phyloP scores from a whole-genome alignment of 1,140 invertebrate species.

The Orchesella cincta region DNA sequence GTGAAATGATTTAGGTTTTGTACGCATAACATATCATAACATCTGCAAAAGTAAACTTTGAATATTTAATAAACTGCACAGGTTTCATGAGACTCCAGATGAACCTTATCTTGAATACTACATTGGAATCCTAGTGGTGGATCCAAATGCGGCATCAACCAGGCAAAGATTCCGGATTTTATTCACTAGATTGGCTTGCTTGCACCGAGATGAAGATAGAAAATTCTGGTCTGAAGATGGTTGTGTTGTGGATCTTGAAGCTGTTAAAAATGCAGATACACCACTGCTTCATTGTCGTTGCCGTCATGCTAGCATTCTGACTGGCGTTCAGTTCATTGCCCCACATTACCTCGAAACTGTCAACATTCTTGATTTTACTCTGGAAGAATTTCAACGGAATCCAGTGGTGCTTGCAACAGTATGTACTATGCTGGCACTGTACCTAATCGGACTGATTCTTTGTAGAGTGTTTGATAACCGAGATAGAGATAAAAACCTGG shows the following conservation, averaged over 20 bases:
- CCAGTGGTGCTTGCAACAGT: slow-evolving; percentile 31
- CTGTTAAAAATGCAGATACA: too few relatives aligned
- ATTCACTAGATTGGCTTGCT: slow-evolving; percentile 25
- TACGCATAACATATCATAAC: too few relatives aligned
- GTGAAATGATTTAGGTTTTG: too few relatives aligned
- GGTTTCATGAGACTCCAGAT: too few relatives aligned
- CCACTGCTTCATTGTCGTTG: slow-evolving; percentile 10
- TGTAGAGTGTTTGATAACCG: slow-evolving; percentile 30
- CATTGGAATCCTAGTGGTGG: background rate
- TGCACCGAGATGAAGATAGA: slow-evolving; percentile 26
- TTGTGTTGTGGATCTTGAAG: slow-evolving; percentile 3
- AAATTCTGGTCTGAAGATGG: slow-evolving; percentile 23
- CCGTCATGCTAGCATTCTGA: slow-evolving; percentile 31
- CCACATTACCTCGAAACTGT: slow-evolving; percentile 18
- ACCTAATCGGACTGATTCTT: slow-evolving; percentile 11
- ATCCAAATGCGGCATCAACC: too few relatives aligned
- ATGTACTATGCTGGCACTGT: slow-evolving; percentile 14
- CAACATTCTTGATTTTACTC: background rate
- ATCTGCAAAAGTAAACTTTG: too few relatives aligned
- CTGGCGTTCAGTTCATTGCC: slow-evolving; percentile 20
- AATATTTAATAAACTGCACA: too few relatives aligned
- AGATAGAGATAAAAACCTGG: background rate
- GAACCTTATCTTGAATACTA: background rate
- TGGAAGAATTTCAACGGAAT: slow-evolving; percentile 16
- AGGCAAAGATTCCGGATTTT: too few relatives aligned